A percentile compares a stretch with the other conserved stretches of the same genome.
Evolutionary conservation across 2,888 invertebrate genomes (phyloP).

Genomic region (Mythimna vitellina): DNA sequence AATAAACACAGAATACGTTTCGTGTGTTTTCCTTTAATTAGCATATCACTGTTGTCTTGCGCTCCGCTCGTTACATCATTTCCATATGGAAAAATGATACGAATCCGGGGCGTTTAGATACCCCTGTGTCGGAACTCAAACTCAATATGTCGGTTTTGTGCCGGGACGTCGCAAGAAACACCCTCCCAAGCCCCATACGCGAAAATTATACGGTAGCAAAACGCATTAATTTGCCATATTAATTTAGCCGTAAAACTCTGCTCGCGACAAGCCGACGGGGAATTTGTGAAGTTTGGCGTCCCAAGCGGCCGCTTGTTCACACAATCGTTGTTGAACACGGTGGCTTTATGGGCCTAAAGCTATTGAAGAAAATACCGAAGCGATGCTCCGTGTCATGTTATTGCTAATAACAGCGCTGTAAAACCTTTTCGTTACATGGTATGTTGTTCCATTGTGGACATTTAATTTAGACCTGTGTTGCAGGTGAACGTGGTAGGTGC

Average conservation of each 20-base stretch:
- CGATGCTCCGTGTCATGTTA: conserved; percentile 78
- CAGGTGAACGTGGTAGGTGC: conserved; percentile 17
- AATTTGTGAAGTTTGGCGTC: conserved; percentile 87
- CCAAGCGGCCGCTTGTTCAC: conserved; percentile 88
- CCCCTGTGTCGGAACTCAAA: conserved; percentile 56
- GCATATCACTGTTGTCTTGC: conserved; percentile 90
- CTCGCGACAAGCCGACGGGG: conserved; percentile 87
- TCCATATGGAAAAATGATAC: conserved; percentile 90
- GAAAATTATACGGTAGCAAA: conserved; percentile 89
- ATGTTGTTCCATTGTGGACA: conserved; percentile 67
- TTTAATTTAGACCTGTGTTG: conserved; percentile 44
- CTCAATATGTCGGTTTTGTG: conserved; percentile 70
- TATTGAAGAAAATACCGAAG: conserved; percentile 82
- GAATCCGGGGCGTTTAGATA: conserved; percentile 76
- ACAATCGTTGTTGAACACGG: conserved; percentile 82
- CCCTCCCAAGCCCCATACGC: conserved; percentile 76
- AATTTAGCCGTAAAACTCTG: conserved; percentile 91
- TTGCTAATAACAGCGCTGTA: conserved; percentile 82
- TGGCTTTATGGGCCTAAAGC: conserved; percentile 81
- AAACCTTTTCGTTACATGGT: conserved; percentile 73
- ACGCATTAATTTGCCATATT: conserved; percentile 91
- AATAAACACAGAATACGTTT: conserved; percentile 84
- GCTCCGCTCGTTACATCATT: conserved; percentile 86
- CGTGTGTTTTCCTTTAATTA: conserved; percentile 89
- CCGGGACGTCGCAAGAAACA: conserved; percentile 82